Percentiles rank a stretch among this genome's conserved stretches.
Evolutionary conservation across 2,113 vertebrate genomes (phyloP).

Genomic region (Rhombomys opimus): DNA sequence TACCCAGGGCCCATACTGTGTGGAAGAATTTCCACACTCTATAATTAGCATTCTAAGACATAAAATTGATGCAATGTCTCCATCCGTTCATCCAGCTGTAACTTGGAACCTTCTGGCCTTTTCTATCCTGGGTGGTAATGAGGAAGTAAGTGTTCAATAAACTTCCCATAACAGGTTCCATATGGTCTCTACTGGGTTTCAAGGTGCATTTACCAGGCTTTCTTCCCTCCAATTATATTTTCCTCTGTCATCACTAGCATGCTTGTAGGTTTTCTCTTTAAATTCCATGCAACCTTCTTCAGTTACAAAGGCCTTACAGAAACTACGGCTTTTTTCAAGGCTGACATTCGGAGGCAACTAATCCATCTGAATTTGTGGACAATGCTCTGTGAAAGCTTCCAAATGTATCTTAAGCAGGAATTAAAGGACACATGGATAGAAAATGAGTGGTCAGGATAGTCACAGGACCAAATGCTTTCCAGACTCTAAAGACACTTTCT

Average conservation of each 20-base stretch:
- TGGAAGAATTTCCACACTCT: conserved; percentile 18
- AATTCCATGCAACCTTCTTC: conserved; percentile 3
- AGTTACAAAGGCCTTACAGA: conserved; percentile 5
- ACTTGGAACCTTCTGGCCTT: neutral
- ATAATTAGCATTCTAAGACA: conserved; percentile 28
- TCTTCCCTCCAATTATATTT: neutral
- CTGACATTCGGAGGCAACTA: neutral
- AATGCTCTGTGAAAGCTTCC: conserved; percentile 6
- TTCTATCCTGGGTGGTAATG: neutral
- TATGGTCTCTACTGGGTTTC: neutral
- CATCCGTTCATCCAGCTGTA: neutral
- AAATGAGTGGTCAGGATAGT: neutral
- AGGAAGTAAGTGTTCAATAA: conserved; percentile 60
- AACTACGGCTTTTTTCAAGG: neutral
- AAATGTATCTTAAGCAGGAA: neutral
- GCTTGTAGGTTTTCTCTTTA: conserved; percentile 12
- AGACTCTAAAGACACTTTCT: neutral
- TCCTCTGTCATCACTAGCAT: neutral
- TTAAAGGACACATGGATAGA: neutral
- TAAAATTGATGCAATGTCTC: neutral
- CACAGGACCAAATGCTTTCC: neutral
- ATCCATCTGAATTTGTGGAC: neutral
- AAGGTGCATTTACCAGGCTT: neutral
- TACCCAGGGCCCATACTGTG: neutral
- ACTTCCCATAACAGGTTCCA: conserved; percentile 12